Percentiles rank a stretch among this genome's conserved stretches.
phyloP scores from a whole-genome alignment of 2,797 vertebrate species.

The Martes flavigula region DNA sequence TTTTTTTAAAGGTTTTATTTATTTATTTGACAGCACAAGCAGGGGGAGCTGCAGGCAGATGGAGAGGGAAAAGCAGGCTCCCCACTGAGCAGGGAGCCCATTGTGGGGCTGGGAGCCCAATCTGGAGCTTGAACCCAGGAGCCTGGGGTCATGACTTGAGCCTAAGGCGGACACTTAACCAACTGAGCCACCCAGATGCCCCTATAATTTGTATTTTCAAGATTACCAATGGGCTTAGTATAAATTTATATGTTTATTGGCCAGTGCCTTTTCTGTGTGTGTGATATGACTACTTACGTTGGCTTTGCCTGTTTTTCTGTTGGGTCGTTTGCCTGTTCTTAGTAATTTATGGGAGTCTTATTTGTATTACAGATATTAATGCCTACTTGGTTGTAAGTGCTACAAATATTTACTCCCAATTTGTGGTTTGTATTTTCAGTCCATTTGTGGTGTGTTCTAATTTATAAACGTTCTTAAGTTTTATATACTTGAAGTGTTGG shows the following conservation, averaged over 20 bases:
- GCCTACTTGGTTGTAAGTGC: not conserved
- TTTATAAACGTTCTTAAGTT: not conserved
- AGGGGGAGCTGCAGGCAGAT: not conserved
- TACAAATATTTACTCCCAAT: not conserved
- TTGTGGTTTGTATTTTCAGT: conserved; percentile 4
- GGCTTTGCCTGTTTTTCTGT: not conserved
- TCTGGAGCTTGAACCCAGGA: not conserved
- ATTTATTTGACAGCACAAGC: not conserved
- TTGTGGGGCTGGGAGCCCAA: not conserved
- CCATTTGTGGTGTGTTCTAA: not conserved
- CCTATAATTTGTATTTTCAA: not conserved
- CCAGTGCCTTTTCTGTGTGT: not conserved
- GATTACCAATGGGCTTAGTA: not conserved
- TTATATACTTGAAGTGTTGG: not conserved
- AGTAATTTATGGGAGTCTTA: not conserved
- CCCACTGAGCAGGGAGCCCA: too few relatives aligned
- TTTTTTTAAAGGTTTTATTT: too few relatives aligned
- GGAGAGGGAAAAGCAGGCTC: not conserved
- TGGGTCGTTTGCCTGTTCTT: not conserved
- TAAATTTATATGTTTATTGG: not conserved
- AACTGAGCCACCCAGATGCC: not conserved
- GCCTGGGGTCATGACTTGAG: too few relatives aligned
- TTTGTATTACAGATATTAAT: conserved; percentile 31
- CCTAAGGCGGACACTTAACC: not conserved
- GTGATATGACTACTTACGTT: not conserved